Percentiles rank a stretch among this genome's conserved stretches.
These are phyloP conservation scores for Xanthia togata DNA, from an alignment of 2,888 invertebrate species.

Conservation along the genomic window DNA sequence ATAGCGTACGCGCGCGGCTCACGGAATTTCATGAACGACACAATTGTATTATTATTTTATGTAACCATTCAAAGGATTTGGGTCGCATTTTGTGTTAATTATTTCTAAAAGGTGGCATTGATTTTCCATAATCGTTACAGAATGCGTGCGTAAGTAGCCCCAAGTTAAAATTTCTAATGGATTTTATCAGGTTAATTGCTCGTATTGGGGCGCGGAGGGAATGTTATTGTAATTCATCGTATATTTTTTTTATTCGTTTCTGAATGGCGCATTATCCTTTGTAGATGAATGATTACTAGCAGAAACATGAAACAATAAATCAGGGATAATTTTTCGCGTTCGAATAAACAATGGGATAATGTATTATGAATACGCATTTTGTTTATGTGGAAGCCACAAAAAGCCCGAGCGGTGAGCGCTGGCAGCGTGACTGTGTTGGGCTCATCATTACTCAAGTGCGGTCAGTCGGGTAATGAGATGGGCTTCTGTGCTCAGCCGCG, in stretches of 20 bases:
- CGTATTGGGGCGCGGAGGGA: conserved; percentile 22
- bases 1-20: conserved; percentile 66
- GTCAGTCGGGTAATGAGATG: conserved; percentile 85
- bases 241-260: conserved; percentile 49
- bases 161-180: conserved; percentile 33
- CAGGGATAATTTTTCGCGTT: conserved; percentile 62
- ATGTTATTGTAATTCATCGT: conserved; percentile 45
- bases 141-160: conserved; percentile 55
- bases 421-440: conserved; percentile 77
- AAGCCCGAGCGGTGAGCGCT: conserved; percentile 69
- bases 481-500: conserved; percentile 74
- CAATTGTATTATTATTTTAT: conserved; percentile 64
- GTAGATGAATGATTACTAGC: conserved; percentile 58
- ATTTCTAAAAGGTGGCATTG: conserved; percentile 59
- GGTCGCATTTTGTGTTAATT: conserved; percentile 62
- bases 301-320: conserved; percentile 60
- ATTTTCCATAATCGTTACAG: conserved; percentile 60
- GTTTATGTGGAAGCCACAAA: conserved; percentile 75
- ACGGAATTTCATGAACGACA: conserved; percentile 63
- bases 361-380: conserved; percentile 73
- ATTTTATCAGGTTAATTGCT: conserved; percentile 59
- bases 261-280: conserved; percentile 53
- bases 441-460: conserved; percentile 83
- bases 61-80: conserved; percentile 59
- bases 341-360: conserved; percentile 70